These are phyloP conservation scores for Epiblema foenella DNA, from an alignment of 2,888 invertebrate genomes.

Conservation along the genomic window DNA sequence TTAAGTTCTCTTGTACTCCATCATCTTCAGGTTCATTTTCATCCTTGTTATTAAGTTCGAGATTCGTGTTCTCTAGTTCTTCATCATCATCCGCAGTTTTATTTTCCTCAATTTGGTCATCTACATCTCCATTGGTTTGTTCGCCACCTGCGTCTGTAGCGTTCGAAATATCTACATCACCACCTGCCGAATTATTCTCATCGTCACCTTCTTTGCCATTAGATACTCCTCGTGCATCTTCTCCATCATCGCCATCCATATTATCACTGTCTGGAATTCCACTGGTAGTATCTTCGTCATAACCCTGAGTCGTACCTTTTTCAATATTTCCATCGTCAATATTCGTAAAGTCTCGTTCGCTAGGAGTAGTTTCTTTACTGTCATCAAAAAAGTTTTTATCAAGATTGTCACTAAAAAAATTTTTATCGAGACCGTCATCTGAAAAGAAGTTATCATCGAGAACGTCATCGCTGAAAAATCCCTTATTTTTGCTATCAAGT, in stretches of 20 bases:
- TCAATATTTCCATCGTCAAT: neutral
- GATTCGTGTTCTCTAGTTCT: neutral
- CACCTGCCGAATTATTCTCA: neutral
- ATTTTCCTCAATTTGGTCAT: neutral
- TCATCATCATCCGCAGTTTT: neutral
- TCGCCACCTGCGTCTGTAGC: too few species aligned
- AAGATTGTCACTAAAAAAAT: neutral
- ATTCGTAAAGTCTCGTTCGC: neutral
- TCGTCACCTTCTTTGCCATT: neutral
- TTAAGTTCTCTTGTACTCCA: too few species aligned
- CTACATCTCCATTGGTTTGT: too few species aligned
- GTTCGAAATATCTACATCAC: neutral
- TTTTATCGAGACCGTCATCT: neutral
- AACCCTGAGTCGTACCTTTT: neutral
- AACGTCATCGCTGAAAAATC: neutral
- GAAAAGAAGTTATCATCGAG: conserved; percentile 6
- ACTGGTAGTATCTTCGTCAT: neutral
- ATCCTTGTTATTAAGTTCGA: neutral
- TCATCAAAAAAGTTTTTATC: neutral
- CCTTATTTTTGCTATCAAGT: neutral
- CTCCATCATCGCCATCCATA: neutral
- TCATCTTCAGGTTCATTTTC: neutral
- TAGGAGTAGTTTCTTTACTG: neutral
- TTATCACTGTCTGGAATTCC: too few species aligned
- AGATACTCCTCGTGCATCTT: neutral